Conservation (phyloP, 2,888 invertebrate species). For the Trilocha varians region DNA sequence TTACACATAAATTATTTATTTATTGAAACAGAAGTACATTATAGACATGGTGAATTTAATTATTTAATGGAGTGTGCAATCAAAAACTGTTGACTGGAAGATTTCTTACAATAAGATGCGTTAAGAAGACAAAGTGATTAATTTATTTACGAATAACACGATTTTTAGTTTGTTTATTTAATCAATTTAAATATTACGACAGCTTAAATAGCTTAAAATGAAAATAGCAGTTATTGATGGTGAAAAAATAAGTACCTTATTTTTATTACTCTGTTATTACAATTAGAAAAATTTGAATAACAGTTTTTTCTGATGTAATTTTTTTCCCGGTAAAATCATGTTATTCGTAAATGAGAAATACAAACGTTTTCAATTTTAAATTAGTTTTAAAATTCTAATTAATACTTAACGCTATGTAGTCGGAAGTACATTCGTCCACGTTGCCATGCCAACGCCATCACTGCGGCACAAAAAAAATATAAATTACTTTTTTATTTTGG, state of each 20-base stretch:
- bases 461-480: constrained; percentile 51
- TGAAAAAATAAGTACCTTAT: too few relatives aligned
- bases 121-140: too few relatives aligned
- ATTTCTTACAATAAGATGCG: neutral
- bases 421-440: constrained; percentile 39
- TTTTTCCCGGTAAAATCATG: constrained; percentile 8
- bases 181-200: too few relatives aligned
- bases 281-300: too few relatives aligned
- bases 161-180: too few relatives aligned
- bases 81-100: neutral
- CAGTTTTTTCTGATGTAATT: too few relatives aligned
- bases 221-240: too few relatives aligned
- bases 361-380: neutral
- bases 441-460: constrained; percentile 59
- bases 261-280: too few relatives aligned
- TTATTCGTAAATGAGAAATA: constrained; percentile 21
- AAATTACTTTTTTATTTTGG: constrained; percentile 9
- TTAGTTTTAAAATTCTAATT: neutral
- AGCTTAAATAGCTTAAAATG: too few relatives aligned
- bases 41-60: neutral
- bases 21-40: neutral
- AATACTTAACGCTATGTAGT: constrained; percentile 1
- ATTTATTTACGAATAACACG: too few relatives aligned
- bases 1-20: neutral
- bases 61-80: neutral